Percentiles rank a stretch among this genome's conserved stretches.
phyloP scores from a whole-genome alignment of 2,113 vertebrate genomes.

The Sinocyclocheilus rhinocerous region DNA sequence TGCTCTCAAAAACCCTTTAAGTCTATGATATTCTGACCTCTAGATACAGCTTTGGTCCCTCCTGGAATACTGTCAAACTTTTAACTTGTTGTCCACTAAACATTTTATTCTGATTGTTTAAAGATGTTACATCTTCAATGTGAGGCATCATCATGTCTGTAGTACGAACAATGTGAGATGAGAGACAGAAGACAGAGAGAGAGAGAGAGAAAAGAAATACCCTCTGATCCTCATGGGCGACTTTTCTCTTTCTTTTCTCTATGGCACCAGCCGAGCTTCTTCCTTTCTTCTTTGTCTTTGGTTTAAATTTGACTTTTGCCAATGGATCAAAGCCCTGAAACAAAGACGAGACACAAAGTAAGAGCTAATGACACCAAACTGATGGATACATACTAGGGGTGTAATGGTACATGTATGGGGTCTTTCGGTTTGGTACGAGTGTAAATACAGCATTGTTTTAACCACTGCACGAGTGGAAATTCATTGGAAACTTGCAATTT shows the following conservation, averaged over 20 bases:
- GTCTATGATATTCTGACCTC: neutral
- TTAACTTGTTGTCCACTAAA: neutral
- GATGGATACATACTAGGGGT: too few species aligned
- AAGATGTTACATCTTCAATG: neutral
- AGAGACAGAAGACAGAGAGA: neutral
- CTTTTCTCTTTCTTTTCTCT: slow-evolving; percentile 83
- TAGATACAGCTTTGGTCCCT: neutral
- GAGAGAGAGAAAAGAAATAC: slow-evolving; percentile 62
- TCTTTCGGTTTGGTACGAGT: too few species aligned
- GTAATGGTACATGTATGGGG: too few species aligned
- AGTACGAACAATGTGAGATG: neutral
- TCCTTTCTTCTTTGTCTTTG: slow-evolving; percentile 81
- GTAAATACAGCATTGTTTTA: too few species aligned
- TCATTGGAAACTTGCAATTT: too few species aligned
- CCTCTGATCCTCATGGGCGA: slow-evolving; percentile 81
- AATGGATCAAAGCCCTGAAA: slow-evolving; percentile 85
- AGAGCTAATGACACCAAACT: neutral
- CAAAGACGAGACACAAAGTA: slow-evolving; percentile 2
- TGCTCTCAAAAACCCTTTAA: neutral
- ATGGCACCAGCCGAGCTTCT: slow-evolving; percentile 78
- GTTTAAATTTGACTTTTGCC: slow-evolving; percentile 78
- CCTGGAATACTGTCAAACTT: neutral
- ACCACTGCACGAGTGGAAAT: too few species aligned
- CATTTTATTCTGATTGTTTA: neutral
- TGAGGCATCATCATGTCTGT: neutral